Conservation (phyloP, 2,113 vertebrate species). For the Bombycilla garrulus region DNA sequence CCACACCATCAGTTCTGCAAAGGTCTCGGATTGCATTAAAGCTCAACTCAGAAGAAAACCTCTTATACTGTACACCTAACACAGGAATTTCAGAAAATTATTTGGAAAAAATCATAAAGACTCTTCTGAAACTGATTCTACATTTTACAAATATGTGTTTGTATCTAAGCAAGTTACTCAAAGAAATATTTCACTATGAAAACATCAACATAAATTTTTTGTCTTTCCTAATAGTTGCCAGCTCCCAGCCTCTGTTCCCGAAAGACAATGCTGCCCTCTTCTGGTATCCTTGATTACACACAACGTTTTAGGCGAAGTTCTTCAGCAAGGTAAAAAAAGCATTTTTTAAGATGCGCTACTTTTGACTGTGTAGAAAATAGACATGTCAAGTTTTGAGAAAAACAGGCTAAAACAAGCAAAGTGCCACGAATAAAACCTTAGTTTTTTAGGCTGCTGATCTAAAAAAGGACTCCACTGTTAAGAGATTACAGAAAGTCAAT, state of each 20-base stretch:
- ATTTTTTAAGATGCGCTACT: not conserved
- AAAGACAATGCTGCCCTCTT: conserved; percentile 49
- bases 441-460: not conserved
- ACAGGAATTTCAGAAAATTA: not conserved
- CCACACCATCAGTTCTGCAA: not conserved
- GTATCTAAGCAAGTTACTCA: not conserved
- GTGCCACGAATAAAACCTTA: not conserved
- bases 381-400: fast-evolving
- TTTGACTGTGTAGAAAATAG: not conserved
- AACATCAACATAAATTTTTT: not conserved
- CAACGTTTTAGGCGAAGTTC: not conserved
- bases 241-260: not conserved
- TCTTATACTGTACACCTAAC: not conserved
- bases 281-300: not conserved
- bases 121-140: not conserved
- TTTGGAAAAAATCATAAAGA: not conserved
- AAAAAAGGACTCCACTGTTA: not conserved
- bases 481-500: fast-evolving
- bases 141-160: not conserved
- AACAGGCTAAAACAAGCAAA: not conserved
- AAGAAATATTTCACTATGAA: not conserved
- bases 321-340: not conserved
- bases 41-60: not conserved
- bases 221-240: not conserved
- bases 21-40: not conserved